Evolutionary conservation across 2,888 invertebrate genomes (phyloP), one percentile per base, ranked within the genome.

Genomic region (Athrips mouffetella): DNA sequence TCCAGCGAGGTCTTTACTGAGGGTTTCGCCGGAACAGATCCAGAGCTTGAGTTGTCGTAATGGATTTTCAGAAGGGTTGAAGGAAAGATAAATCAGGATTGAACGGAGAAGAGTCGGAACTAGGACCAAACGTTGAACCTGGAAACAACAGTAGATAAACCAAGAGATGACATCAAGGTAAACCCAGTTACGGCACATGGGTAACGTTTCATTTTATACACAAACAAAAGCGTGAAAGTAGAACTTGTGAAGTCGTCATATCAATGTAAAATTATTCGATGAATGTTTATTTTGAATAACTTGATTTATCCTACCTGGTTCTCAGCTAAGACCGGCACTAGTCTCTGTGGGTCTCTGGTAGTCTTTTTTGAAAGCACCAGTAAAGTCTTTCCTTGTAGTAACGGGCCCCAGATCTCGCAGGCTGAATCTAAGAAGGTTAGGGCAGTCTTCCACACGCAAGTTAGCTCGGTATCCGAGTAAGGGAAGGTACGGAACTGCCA

Each of bases 341-440:
- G 87, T 55, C 90, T 91, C 65, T 95, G 94, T 0, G 96, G 95
- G 75, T 97, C 93, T 65, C 92, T 92, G 0, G 95, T 96, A 0
- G 92, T 84, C 10, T 89, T 89, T 64, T 92, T 93, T 0, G 95
- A 91, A 5, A 97, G 90, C 3, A 97, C 91, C 13, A 97, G 72
- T 45, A 97, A 72, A 0, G 94, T 90, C 45, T 83, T 73, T 7
- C 93, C 94, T 54, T 92, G 92, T 11, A 97, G 83, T 35, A 97
- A 72, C 0, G 96, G 94, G 0, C 94, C 94, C 94, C 96, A 96
- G 48, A 97, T 92, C 86, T 97, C 97, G 1, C 94, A 91, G 6
- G 96, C 92, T 0, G 96, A 95, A 73, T 97, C 97, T 2, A 97
- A 96, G 70, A 97, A 98, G 0, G 97, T 97, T 13, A 97, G 80